Percentiles rank a stretch among this genome's conserved stretches.
phyloP scores from a whole-genome alignment of 2,113 vertebrate genomes.

The Daphoenositta chrysoptera region DNA sequence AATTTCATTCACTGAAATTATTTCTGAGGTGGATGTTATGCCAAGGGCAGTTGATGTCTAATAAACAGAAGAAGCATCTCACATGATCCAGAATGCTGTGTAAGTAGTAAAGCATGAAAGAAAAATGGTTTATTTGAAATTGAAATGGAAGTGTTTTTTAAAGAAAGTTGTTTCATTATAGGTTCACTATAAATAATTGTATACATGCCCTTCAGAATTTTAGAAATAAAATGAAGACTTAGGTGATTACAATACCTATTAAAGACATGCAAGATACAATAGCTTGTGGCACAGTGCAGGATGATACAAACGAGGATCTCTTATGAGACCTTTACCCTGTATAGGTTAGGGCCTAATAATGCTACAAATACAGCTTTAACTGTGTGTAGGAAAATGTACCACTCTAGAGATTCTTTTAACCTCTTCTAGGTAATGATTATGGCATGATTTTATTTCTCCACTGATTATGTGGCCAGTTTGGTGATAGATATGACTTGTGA shows the following conservation, averaged over 20 bases:
- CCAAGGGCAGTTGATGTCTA: neutral
- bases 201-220: neutral
- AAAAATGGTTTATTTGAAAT: neutral
- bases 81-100: neutral
- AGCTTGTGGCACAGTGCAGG: neutral
- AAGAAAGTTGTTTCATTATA: neutral
- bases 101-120: neutral
- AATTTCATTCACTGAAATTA: conserved; percentile 10
- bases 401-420: neutral
- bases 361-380: neutral
- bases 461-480: neutral
- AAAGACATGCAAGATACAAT: neutral
- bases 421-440: neutral
- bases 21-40: conserved; percentile 2
- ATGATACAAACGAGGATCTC: neutral
- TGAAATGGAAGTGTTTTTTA: neutral
- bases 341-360: neutral
- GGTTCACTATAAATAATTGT: neutral
- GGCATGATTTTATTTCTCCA: neutral
- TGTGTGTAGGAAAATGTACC: neutral
- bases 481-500: neutral
- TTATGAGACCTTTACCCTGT: neutral
- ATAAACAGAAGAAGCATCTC: neutral
- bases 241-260: neutral
- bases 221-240: neutral